Evolutionary conservation across 2,797 vertebrate genomes (phyloP).

Genomic region (Loris lydekkerianus): DNA sequence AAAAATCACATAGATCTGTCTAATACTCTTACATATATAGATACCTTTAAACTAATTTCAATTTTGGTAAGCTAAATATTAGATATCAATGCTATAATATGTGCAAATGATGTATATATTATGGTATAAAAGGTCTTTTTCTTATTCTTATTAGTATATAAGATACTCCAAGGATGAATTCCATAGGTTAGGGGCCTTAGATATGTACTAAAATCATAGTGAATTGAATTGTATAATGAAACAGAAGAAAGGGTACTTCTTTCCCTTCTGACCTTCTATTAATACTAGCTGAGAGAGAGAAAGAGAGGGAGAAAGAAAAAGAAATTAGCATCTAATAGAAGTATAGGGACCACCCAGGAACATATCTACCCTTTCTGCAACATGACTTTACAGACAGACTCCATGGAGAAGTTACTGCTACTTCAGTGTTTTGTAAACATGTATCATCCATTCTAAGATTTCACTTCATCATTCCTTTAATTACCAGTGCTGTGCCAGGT

Average conservation of each 20-base stretch:
- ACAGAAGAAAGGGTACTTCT: background rate
- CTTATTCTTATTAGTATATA: background rate
- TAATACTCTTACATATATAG: background rate
- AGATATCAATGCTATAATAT: background rate
- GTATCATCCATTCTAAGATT: background rate
- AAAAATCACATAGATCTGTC: background rate
- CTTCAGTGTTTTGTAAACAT: background rate
- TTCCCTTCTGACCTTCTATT: slow-evolving; percentile 9
- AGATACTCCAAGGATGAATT: background rate
- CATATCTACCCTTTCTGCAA: background rate
- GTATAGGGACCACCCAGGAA: background rate
- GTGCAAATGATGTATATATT: background rate
- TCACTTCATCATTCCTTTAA: background rate
- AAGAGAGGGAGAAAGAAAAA: background rate
- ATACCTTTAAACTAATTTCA: background rate
- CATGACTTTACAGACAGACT: background rate
- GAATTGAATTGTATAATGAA: background rate
- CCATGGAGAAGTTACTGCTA: background rate
- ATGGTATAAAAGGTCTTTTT: background rate
- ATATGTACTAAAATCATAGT: background rate
- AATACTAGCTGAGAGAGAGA: background rate
- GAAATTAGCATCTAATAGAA: background rate
- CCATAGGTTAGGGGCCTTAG: background rate
- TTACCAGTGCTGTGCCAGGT: background rate
- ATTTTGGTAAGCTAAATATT: background rate